Evolutionary conservation across 2,797 vertebrate genomes (phyloP).

Genomic region (Heteromormyrus szaboi): DNA sequence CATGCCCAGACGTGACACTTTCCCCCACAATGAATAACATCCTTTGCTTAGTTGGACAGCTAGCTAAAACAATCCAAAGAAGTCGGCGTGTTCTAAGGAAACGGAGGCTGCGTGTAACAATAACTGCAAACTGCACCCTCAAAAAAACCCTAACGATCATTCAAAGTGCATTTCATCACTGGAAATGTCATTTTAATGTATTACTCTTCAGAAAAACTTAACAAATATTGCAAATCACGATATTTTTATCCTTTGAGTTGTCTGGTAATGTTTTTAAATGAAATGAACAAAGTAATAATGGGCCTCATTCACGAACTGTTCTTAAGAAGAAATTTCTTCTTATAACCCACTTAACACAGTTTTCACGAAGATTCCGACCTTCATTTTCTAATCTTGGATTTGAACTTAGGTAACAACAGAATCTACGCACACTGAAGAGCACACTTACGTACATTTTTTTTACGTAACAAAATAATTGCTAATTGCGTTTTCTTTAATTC

Average conservation of each 20-base stretch:
- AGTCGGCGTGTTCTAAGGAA: neutral
- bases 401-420: neutral
- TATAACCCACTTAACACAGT: neutral
- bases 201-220: neutral
- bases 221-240: neutral
- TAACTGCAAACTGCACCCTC: neutral
- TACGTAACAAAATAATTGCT: neutral
- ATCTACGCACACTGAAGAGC: neutral
- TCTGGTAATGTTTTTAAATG: neutral
- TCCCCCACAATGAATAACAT: neutral
- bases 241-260: neutral
- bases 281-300: neutral
- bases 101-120: neutral
- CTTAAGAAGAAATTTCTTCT: neutral
- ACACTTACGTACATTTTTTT: neutral
- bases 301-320: neutral
- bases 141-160: neutral
- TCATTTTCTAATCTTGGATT: neutral
- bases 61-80: neutral
- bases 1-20: neutral
- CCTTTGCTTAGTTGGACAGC: neutral
- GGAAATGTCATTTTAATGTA: neutral
- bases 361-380: neutral
- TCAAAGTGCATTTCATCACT: neutral
- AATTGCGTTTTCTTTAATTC: neutral